Percentiles rank a stretch among this genome's conserved stretches.
Evolutionary conservation across 1,140 invertebrate species (phyloP).

Genomic region (Drosophila nigrodunni): DNA sequence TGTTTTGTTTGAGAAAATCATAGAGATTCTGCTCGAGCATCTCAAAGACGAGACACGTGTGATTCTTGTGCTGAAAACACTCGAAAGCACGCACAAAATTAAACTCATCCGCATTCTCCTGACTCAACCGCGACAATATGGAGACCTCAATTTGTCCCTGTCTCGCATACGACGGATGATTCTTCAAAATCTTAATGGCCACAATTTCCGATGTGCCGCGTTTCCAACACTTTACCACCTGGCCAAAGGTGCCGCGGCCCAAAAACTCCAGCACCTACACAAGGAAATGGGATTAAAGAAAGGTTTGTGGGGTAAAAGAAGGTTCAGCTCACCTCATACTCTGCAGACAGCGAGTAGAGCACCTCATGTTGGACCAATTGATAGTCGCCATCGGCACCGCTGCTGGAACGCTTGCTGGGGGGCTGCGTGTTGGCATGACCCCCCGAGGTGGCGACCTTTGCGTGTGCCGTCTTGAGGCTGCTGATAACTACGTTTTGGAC

Average conservation of each 20-base stretch:
- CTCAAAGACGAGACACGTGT: slow-evolving; percentile 99
- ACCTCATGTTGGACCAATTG: slow-evolving; percentile 99
- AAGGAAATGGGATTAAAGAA: not conserved
- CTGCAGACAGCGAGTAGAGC: slow-evolving; percentile 95
- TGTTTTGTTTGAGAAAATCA: slow-evolving; percentile 99
- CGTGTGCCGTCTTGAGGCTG: slow-evolving; percentile 84
- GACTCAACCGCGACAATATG: slow-evolving; percentile 97
- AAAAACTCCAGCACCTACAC: slow-evolving; percentile 96
- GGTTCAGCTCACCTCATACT: slow-evolving; percentile 89
- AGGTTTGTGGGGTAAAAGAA: not conserved
- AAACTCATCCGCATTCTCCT: slow-evolving; percentile 99
- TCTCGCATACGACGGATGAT: slow-evolving; percentile 99
- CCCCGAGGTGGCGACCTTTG: slow-evolving; percentile 84
- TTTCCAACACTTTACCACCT: slow-evolving; percentile 99
- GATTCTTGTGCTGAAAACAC: slow-evolving; percentile 99
- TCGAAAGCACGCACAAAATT: slow-evolving; percentile 99
- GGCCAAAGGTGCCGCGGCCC: slow-evolving; percentile 99
- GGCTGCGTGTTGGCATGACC: slow-evolving; percentile 84
- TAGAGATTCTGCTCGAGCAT: slow-evolving; percentile 99
- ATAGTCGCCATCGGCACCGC: slow-evolving; percentile 97
- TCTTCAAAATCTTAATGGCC: slow-evolving; percentile 99
- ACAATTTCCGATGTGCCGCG: slow-evolving; percentile 99
- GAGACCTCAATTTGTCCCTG: slow-evolving; percentile 99
- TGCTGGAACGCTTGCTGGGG: slow-evolving; percentile 87
- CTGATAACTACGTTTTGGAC: slow-evolving; percentile 48